These are phyloP conservation scores for Aricia agestis DNA, from an alignment of 1,140 invertebrate species.

Conservation along the genomic window DNA sequence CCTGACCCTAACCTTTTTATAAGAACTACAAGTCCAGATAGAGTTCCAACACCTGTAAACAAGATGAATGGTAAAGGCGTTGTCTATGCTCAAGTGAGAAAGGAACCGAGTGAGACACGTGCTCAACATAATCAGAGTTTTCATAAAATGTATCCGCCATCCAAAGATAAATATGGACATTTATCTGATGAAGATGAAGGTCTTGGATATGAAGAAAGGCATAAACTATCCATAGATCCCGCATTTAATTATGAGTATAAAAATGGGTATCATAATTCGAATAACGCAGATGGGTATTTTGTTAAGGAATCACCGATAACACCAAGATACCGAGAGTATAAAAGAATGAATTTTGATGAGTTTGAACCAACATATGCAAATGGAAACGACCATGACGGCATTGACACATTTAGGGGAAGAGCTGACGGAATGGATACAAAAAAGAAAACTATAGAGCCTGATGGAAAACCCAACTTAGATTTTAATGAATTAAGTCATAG, in stretches of 20 bases:
- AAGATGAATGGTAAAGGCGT: conserved; percentile 74
- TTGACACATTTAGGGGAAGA: conserved; percentile 77
- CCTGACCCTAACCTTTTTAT: conserved; percentile 72
- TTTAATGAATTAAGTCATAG: conserved; percentile 82
- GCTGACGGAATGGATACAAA: conserved; percentile 81
- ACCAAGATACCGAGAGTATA: conserved; percentile 67
- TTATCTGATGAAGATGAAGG: conserved; percentile 86
- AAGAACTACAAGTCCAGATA: conserved; percentile 66
- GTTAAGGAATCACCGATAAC: conserved; percentile 68
- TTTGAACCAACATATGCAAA: conserved; percentile 71
- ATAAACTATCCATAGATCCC: conserved; percentile 54
- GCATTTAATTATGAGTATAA: conserved; percentile 60
- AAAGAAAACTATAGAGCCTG: conserved; percentile 73
- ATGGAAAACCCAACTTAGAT: conserved; percentile 62
- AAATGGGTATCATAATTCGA: conserved; percentile 49
- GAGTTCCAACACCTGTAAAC: conserved; percentile 62
- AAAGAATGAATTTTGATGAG: conserved; percentile 65
- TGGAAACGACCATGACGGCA: conserved; percentile 58
- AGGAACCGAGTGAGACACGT: conserved; percentile 65
- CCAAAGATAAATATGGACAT: conserved; percentile 65
- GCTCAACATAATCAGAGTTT: conserved; percentile 66
- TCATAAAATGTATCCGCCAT: conserved; percentile 71
- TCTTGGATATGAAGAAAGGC: conserved; percentile 79
- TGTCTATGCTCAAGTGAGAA: conserved; percentile 86
- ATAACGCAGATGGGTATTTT: conserved; percentile 50